Evolutionary conservation across 2,888 invertebrate species (phyloP).

Genomic region (Teleiodes luculella): DNA sequence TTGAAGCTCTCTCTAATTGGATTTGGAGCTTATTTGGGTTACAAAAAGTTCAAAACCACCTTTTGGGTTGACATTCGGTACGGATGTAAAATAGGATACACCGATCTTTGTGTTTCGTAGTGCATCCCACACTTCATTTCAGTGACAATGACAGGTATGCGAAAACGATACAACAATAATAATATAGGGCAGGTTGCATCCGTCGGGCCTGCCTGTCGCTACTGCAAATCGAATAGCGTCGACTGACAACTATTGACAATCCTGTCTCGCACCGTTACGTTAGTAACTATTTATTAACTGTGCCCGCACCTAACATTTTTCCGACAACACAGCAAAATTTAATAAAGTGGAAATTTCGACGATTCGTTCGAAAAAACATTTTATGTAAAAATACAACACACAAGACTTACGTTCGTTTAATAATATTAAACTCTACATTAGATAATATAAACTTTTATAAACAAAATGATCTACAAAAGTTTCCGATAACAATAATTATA

Average conservation of each 20-base stretch:
- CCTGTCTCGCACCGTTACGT: not conserved
- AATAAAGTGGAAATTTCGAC: not conserved
- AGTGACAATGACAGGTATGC: too few relatives aligned
- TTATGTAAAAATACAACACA: too few relatives aligned
- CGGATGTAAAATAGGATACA: too few relatives aligned
- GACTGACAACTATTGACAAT: not conserved
- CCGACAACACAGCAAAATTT: not conserved
- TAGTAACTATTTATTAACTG: too few relatives aligned
- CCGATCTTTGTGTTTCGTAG: too few relatives aligned
- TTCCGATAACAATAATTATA: not conserved
- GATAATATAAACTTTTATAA: not conserved
- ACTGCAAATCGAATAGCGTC: conserved; percentile 9
- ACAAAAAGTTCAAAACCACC: not conserved
- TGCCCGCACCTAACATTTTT: conserved; percentile 5
- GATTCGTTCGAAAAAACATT: not conserved
- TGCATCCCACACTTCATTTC: too few relatives aligned
- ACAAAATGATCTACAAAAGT: not conserved
- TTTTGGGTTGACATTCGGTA: too few relatives aligned
- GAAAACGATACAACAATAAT: too few relatives aligned
- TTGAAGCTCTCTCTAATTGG: too few relatives aligned
- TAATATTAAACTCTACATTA: too few relatives aligned
- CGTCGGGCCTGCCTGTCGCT: too few relatives aligned
- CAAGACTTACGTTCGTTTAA: too few relatives aligned
- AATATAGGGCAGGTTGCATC: not conserved
- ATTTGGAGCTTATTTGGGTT: not conserved